These are phyloP conservation scores for Catocala nupta DNA, from an alignment of 2,888 invertebrate genomes.

Conservation along the genomic window DNA sequence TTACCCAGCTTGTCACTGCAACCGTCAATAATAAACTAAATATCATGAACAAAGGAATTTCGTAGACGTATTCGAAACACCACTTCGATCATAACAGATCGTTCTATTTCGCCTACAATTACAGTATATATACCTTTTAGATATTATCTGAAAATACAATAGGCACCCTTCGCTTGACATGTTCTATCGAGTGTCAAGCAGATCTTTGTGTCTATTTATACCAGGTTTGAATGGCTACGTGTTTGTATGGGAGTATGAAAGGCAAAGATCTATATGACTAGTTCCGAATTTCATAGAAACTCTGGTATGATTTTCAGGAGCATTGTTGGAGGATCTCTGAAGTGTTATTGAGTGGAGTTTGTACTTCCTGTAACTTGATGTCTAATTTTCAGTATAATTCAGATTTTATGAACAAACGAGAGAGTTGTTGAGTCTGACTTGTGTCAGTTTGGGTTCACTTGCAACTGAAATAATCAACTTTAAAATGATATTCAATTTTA, in stretches of 20 bases:
- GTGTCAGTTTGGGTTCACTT: not conserved
- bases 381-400: constrained; percentile 7
- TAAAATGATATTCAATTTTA: too few relatives aligned
- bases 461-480: too few relatives aligned
- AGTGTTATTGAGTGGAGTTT: constrained; percentile 7
- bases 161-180: constrained; percentile 29
- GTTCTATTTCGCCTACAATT: constrained; percentile 32
- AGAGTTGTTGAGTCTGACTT: not conserved
- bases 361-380: constrained; percentile 1
- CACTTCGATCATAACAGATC: constrained; percentile 18
- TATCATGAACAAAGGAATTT: constrained; percentile 10
- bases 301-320: constrained; percentile 1
- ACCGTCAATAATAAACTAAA: constrained; percentile 1
- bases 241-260: constrained; percentile 16
- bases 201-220: constrained; percentile 18
- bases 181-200: constrained; percentile 30
- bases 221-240: constrained; percentile 4
- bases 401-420: not conserved
- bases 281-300: not conserved
- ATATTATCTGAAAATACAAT: constrained; percentile 39
- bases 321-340: too few relatives aligned
- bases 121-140: constrained; percentile 33
- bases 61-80: constrained; percentile 10
- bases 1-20: not conserved
- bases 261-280: constrained; percentile 1